Base-by-base conservation (phyloP, 1,140 invertebrate species). In the Achatina immaculata region DNA sequence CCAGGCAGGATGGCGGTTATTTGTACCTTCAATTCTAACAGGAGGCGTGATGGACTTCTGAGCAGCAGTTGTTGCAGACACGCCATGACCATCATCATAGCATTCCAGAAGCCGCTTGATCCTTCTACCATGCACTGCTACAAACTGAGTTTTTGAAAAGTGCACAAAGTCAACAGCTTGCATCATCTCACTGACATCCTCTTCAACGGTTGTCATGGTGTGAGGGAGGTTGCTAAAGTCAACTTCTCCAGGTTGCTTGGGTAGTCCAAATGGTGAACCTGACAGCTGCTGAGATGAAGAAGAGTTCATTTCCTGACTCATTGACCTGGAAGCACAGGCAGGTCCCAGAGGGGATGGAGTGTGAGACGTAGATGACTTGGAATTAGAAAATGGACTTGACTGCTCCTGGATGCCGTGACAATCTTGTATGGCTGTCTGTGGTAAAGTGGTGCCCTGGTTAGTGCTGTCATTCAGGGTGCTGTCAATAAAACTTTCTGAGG, bases 41-140 rank as follows among this genome's bases (percentile, higher is more conserved):
- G 83, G 83, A n/a, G 85, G 85, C 0, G 85, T 81, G 24, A 86
- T 86, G 42, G 85, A 86, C 69, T 86, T 84, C 69, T 86, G 85
- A 19, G 85, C 83, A 40, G 85, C 85, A 40, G 83, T 84, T 31
- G 85, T 84, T 11, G 85, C 85, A 0, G 85, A 84, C n/a, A 86
- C 83, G 24, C 85, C 85, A 28, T 82, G 76, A 7, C 85, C 85
- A 58, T 86, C 85, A 65, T 86, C 85, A 45, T 80, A 84, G 42
- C 82, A 84, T 77, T 86, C 85, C 58, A 86, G n/a, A 55, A 86
- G 83, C 21, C 85, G 77, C 48, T 84, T 84, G 21, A 86, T 82
- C 40, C 83, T 78, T 48, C 83, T 80, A 48, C 75, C 83, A 68
- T 84, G 82, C 21, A 82, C 78, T 24, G 78, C 80, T n/a, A 84